Conservation (phyloP, 53 echinoderm and acorn worm genomes). For the Apostichopus leukothele region DNA sequence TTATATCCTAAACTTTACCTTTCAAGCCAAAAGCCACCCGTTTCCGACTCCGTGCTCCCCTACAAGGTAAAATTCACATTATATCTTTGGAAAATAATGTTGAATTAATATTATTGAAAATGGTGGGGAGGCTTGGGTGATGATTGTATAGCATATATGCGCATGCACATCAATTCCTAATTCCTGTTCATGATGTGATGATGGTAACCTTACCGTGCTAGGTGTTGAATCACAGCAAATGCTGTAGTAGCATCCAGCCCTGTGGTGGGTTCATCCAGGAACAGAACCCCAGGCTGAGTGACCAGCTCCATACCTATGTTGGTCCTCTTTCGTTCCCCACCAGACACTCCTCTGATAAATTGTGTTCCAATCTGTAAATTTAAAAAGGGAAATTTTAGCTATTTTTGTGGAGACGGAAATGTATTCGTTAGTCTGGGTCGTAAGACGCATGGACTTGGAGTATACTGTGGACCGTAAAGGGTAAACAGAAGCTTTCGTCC, state of each 20-base stretch:
- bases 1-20: no score
- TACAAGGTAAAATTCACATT: no score
- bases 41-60: no score
- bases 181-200: background rate
- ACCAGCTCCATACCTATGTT: slow-evolving; percentile 94
- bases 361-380: slow-evolving; percentile 72
- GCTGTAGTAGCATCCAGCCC: slow-evolving; percentile 89
- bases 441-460: no score
- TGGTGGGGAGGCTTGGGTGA: background rate
- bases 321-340: slow-evolving; percentile 90
- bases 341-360: slow-evolving; percentile 83
- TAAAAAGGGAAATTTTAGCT: no score
- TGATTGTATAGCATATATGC: background rate
- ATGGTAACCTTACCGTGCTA: slow-evolving; percentile 52
- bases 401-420: no score
- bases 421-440: no score
- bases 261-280: slow-evolving; percentile 87
- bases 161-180: background rate
- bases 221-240: slow-evolving; percentile 63
- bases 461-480: no score
- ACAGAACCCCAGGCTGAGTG: slow-evolving; percentile 76
- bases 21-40: no score
- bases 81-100: no score
- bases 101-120: background rate
- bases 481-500: no score